Base-by-base conservation (phyloP, 2,113 vertebrate genomes). In the Campylorhamphus procurvoides region DNA sequence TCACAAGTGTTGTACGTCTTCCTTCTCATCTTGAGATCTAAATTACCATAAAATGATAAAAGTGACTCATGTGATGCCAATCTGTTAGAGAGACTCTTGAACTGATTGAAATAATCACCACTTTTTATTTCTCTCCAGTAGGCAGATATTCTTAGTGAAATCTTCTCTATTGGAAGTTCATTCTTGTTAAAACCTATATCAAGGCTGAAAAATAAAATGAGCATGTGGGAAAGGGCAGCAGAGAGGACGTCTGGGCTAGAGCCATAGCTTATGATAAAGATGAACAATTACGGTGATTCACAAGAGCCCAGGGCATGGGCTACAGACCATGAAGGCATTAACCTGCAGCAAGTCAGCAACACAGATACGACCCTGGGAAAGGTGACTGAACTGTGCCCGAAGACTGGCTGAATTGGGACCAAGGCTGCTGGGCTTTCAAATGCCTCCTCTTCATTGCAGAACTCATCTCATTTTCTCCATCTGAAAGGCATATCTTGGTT, bases 21-120 rank as follows among this genome's bases (percentile, higher is more conserved):
- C 68, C 56, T 90, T 92, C 89, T 90, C 72, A 74, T 92, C 83
- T 88, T 47, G 47, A 92, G 62, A 79, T 94, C 68, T 96, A 84
- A 90, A 86, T 94, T 95, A 89, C 49, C 88, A 85, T 87, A 71
- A 95, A 96, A 94, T 92, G 22, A 86, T 95, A 93, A 63, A 93
- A 96, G 84, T 84, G 88, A 96, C 72, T 93, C 85, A 64, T 78
- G 42, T 94, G 93, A 89, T 90, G 77, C 83, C 94, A 95, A 86
- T 92, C 95, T 96, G 49, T 76, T 84, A 77, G 63, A 95, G 84
- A 96, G 88, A 95, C 94, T 92, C 97, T 96, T 96, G 78, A 95
- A 82, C 81, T 97, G 96, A 97, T 96, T 96, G 93, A 92, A 97
- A 84, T 97, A 96, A 97, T 97, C 79, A 76, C 72, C 62, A 50